Conservation (phyloP, 2,888 invertebrate genomes). For the Erynnis tages region DNA sequence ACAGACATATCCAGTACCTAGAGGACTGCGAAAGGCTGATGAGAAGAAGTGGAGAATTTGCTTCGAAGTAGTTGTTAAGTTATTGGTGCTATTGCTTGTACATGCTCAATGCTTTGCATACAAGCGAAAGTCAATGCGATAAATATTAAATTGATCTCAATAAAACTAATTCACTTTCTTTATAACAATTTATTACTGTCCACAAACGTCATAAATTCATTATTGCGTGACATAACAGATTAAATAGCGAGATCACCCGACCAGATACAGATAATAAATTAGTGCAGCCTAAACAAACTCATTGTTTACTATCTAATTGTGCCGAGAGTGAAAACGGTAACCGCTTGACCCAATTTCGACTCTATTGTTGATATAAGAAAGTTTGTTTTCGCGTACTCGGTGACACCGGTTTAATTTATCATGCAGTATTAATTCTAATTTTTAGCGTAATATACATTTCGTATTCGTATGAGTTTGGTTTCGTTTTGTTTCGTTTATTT, state of each 20-base stretch:
- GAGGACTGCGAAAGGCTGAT: too few relatives aligned
- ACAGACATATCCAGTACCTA: too few relatives aligned
- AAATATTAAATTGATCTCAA: too few relatives aligned
- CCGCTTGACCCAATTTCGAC: background rate
- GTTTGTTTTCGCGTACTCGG: background rate
- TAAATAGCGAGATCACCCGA: conserved; percentile 10
- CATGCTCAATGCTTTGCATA: too few relatives aligned
- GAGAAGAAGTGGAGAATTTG: too few relatives aligned
- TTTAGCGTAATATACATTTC: conserved; percentile 6
- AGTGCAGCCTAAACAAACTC: conserved; percentile 10
- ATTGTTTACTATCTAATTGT: conserved; percentile 26
- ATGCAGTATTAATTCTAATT: conserved; percentile 15
- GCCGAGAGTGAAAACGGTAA: conserved; percentile 37
- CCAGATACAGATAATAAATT: conserved; percentile 18
- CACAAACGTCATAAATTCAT: conserved; percentile 3
- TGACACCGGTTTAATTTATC: conserved; percentile 8
- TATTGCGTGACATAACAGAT: conserved; percentile 9
- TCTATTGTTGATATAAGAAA: background rate
- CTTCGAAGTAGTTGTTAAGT: too few relatives aligned
- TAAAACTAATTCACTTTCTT: too few relatives aligned
- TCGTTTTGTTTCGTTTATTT: background rate
- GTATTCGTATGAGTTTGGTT: conserved; percentile 10
- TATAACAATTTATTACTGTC: too few relatives aligned
- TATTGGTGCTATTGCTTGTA: too few relatives aligned
- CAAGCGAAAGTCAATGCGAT: too few relatives aligned